A percentile compares a stretch with the other conserved stretches of the same genome.
Evolutionary conservation across 2,888 invertebrate species (phyloP).

Genomic region (Molorchus minor): DNA sequence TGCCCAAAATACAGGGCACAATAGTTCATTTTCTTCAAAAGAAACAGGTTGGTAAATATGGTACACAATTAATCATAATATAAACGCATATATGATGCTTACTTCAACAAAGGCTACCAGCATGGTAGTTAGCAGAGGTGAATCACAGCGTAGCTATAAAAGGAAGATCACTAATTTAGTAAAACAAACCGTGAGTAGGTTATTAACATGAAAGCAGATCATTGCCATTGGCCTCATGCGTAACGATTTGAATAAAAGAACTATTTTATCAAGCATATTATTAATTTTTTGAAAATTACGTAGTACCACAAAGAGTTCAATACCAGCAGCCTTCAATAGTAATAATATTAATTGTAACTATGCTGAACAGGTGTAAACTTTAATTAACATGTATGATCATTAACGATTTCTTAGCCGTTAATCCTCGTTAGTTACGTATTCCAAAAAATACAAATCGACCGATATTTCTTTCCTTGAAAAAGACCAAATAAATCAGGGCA

Average conservation of each 20-base stretch:
- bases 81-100: too few relatives aligned
- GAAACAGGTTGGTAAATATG: too few relatives aligned
- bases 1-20: too few relatives aligned
- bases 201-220: background rate
- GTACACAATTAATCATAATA: too few relatives aligned
- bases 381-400: background rate
- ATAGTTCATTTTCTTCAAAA: too few relatives aligned
- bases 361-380: background rate
- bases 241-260: background rate
- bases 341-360: background rate
- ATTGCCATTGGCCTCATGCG: background rate
- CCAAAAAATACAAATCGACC: background rate
- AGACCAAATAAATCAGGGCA: background rate
- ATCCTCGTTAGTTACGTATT: background rate
- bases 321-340: background rate
- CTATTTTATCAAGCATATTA: background rate
- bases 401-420: background rate
- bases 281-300: background rate
- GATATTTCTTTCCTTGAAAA: background rate
- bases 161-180: background rate
- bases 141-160: too few relatives aligned
- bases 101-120: too few relatives aligned
- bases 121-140: too few relatives aligned
- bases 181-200: background rate
- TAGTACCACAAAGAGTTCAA: background rate